Evolutionary conservation across 2,113 vertebrate genomes (phyloP), one percentile per base, ranked within the genome.

Genomic region (Sprattus sprattus): DNA sequence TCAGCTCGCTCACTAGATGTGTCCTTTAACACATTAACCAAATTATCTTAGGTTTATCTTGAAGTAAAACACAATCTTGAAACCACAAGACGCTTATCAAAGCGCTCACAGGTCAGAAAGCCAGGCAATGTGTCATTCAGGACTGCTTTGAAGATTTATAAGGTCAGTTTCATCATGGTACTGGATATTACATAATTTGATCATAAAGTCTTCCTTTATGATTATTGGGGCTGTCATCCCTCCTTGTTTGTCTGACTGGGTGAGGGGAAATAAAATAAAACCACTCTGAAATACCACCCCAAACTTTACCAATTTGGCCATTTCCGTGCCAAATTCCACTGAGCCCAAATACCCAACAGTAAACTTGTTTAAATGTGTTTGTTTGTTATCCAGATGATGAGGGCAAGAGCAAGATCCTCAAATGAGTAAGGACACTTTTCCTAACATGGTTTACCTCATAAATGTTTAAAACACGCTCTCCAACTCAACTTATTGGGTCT

Each of bases 71-170:
- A 88, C 39, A 86, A 85, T 86, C 44, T 86, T 75, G 45, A 88
- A 83, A 81, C 85, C 80, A 86, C 71, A 87, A 89, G 83, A 81
- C 83, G 81, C 18, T 81, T 86, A n/a, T 88, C 88, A 85, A 88
- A 86, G 83, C 83, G 81, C 46, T 87, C 85, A 78, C 85, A 87
- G 86, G 80, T 83, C 88, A 86, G 47, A 87, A 90, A 88, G 85
- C 82, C 71, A 86, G 50, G 86, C 80, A 82, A 50, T 85, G 81
- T 89, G 83, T 83, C 87, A 4, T 91, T 91, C 89, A 82, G 87
- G 86, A 46, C 71, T 22, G 89, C 87, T 88, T 88, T 91, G 71
- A 85, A 78, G 88, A 90, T 84, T 57, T 90, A 90, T 71, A 85
- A 91, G 90, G 90, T 91, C 86, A 91, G 90, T 89, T 18, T 50